These are phyloP conservation scores for Hapalemur alaotrensis DNA, from an alignment of 2,797 vertebrate species.

Conservation along the genomic window DNA sequence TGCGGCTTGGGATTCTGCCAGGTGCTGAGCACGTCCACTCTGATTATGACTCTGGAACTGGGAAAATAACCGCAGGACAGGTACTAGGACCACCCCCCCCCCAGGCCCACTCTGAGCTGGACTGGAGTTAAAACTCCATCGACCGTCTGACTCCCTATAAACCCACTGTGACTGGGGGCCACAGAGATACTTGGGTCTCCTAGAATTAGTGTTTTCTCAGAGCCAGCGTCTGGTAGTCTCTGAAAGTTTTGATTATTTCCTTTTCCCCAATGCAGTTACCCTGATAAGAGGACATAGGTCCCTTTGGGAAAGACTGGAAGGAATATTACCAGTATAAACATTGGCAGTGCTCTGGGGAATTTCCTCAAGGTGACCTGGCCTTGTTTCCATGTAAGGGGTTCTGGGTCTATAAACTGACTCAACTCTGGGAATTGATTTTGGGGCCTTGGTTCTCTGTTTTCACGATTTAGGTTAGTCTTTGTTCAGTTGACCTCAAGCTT, in stretches of 20 bases:
- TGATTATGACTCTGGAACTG: neutral
- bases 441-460: neutral
- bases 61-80: neutral
- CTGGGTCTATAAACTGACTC: neutral
- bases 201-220: neutral
- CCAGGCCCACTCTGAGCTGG: neutral
- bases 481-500: neutral
- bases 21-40: neutral
- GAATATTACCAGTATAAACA: too few species aligned
- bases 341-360: neutral
- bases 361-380: neutral
- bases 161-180: neutral
- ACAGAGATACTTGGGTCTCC: neutral
- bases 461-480: neutral
- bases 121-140: neutral
- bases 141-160: neutral
- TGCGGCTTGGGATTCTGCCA: neutral
- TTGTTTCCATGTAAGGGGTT: neutral
- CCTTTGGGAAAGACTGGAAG: neutral
- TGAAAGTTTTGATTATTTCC: neutral
- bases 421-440: neutral
- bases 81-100: too few species aligned
- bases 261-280: neutral
- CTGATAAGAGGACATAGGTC: neutral
- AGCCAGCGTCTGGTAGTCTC: neutral